Evolutionary conservation across 2,888 invertebrate species (phyloP), one percentile per base, ranked within the genome.

Genomic region (Dasypogon diadema): DNA sequence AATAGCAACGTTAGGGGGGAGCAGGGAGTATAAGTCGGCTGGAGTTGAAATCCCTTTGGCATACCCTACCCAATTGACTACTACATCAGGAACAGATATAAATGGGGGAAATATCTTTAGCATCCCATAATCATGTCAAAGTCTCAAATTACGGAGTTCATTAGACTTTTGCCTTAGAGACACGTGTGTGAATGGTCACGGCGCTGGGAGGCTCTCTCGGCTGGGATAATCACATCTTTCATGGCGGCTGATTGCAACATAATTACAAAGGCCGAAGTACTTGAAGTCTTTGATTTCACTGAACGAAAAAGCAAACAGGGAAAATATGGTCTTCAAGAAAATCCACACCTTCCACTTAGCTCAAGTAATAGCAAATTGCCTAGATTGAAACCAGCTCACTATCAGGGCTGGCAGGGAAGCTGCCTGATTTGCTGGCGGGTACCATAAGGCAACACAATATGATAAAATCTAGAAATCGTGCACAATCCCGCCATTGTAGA

Each of bases 131-230:
- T 73, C 73, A 73, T 73, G 73, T 55, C 73, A 73, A 56, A 73
- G 73, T 73, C 73, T 73, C 55, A 56, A 56, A 73, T 73, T 73
- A 73, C 73, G 60, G 24, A 73, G 42, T 73, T 73, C 73, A 73
- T 73, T 73, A 73, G 56, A 73, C 56, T 65, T 56, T 30, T 2
- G 37, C 37, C 16, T n/a, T 16, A 12, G 5, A 56, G 73, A 56
- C 73, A 42, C 73, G 73, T 73, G 56, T 54, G 54, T 54, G 54
- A 24, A 51, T 26, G 56, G 65, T 48, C 65, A 46, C 12, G 26
- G 54, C 30, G 51, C n/a, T n/a, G 24, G 42, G 22, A n/a, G 21
- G 22, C 22, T 14, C 65, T 70, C 21, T 51, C 30, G 14, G 16
- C 3, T 14, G 14, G n/a, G 72, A 34, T 73, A 73, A 73, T 73